Evolutionary conservation across 37 sponge, comb jelly and placozoan species (phyloP).

Genomic region (Haliclona indistincta): DNA sequence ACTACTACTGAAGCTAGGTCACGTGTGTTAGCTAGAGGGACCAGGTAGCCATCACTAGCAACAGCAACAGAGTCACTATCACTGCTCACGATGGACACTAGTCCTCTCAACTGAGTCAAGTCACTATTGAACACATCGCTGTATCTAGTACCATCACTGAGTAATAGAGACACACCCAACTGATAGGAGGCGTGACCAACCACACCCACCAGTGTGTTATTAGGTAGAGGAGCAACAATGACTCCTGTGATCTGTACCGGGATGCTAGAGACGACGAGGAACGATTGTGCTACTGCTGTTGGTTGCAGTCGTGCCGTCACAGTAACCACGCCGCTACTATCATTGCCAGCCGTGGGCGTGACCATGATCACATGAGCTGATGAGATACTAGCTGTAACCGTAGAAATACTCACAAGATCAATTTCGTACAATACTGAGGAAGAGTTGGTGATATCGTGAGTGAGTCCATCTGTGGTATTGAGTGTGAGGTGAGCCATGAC

Average conservation of each 20-base stretch:
- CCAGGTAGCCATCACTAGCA: constrained; percentile 5
- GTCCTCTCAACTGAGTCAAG: not conserved
- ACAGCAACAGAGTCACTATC: not conserved
- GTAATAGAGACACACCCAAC: constrained; percentile 10
- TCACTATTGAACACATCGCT: not conserved
- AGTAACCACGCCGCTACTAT: not conserved
- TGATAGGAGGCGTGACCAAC: not conserved
- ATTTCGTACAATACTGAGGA: not conserved
- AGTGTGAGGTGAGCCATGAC: constrained; percentile 12
- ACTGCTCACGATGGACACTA: not conserved
- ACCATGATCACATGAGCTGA: not conserved
- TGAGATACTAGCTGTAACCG: not conserved
- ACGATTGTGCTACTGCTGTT: not conserved
- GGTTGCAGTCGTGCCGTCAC: constrained; percentile 16
- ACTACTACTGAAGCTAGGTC: not conserved
- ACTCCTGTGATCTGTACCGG: constrained; percentile 18
- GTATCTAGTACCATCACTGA: constrained; percentile 27
- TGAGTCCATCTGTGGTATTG: constrained; percentile 4
- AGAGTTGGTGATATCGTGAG: constrained; percentile 17
- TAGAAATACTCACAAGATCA: not conserved
- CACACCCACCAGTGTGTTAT: constrained; percentile 35
- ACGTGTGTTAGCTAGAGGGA: constrained; percentile 38
- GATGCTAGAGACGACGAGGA: not conserved
- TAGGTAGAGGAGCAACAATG: constrained; percentile 7
- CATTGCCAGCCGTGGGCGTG: not conserved